Conservation (phyloP, 2,888 invertebrate species). For the Timandra comae region DNA sequence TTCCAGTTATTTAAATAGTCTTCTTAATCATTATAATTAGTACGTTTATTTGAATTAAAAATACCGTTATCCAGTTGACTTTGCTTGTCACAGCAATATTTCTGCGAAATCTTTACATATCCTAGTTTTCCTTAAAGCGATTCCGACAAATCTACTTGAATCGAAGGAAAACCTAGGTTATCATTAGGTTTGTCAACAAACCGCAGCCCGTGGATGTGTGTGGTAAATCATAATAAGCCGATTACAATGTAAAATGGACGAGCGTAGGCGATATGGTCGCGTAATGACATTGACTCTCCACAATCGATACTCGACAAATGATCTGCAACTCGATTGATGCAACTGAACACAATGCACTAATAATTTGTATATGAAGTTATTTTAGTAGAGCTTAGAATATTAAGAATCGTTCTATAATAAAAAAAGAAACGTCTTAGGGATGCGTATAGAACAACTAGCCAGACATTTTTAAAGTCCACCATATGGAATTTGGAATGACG, state of each 20-base stretch:
- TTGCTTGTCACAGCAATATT: too few relatives aligned
- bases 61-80: too few relatives aligned
- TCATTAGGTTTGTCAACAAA: constrained; percentile 34
- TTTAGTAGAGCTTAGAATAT: too few relatives aligned
- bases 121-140: constrained; percentile 18
- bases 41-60: too few relatives aligned
- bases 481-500: too few relatives aligned
- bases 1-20: too few relatives aligned
- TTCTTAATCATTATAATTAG: too few relatives aligned
- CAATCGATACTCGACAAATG: constrained; percentile 54
- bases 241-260: constrained; percentile 61
- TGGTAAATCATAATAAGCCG: constrained; percentile 68
- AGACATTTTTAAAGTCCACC: too few relatives aligned
- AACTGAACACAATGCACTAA: background rate
- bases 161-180: constrained; percentile 25
- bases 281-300: constrained; percentile 46
- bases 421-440: too few relatives aligned
- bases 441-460: too few relatives aligned
- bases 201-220: constrained; percentile 48
- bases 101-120: background rate
- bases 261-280: constrained; percentile 50
- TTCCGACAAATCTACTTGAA: constrained; percentile 17
- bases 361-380: too few relatives aligned
- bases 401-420: too few relatives aligned
- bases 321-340: constrained; percentile 35